These are phyloP conservation scores for Thecophora atra DNA, from an alignment of 2,888 invertebrate species.

Conservation along the genomic window DNA sequence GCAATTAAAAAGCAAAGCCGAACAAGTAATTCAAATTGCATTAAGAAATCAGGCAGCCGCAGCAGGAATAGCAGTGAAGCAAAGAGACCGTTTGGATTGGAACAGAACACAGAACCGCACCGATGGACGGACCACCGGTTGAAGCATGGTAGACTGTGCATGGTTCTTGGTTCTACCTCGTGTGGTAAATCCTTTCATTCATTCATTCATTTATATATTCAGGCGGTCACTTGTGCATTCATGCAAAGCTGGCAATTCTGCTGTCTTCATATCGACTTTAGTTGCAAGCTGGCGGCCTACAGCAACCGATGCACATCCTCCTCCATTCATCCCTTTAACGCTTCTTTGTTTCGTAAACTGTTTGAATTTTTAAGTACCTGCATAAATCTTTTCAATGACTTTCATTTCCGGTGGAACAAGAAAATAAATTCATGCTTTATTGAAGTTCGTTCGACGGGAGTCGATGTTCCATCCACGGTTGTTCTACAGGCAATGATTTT, in stretches of 20 bases:
- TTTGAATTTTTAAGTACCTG: slow-evolving; percentile 29
- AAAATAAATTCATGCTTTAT: slow-evolving; percentile 7
- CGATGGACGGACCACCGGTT: not conserved
- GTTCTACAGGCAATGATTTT: not conserved
- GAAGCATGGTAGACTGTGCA: slow-evolving; percentile 8
- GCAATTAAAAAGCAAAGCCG: slow-evolving; percentile 19
- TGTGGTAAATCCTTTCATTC: not conserved
- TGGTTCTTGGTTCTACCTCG: not conserved
- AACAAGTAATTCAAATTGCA: slow-evolving; percentile 12
- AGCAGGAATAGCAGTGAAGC: not conserved
- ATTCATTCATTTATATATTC: slow-evolving; percentile 1
- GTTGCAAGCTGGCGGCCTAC: not conserved
- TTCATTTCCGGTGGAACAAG: slow-evolving; percentile 27
- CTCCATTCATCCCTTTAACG: not conserved
- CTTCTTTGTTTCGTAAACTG: not conserved
- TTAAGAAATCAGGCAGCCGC: slow-evolving; percentile 3
- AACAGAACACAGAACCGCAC: not conserved
- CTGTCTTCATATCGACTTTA: not conserved
- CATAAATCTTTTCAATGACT: slow-evolving; percentile 35
- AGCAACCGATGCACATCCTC: not conserved
- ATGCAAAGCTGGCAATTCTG: not conserved
- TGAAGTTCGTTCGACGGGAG: slow-evolving; percentile 2
- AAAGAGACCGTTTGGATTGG: not conserved
- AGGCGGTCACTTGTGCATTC: not conserved
- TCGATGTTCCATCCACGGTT: not conserved